Base-by-base conservation (phyloP, 2,888 invertebrate species). In the Noctua fimbriata region DNA sequence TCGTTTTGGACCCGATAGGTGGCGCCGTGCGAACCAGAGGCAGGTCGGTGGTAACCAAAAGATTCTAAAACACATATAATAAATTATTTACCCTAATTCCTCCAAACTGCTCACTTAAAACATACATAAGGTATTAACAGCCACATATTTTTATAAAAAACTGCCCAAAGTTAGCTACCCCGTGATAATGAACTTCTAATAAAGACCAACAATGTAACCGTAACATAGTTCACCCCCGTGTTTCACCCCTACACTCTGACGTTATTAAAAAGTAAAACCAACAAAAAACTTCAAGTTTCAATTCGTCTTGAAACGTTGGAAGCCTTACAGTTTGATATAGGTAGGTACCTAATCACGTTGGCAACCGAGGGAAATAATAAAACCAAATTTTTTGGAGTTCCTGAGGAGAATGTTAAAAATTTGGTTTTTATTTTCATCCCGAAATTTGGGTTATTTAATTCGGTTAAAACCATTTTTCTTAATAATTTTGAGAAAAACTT, bases 221-320 rank as follows among this genome's bases (percentile, higher is more conserved):
- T 69, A 60, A 63, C 52, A 6, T 52, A n/a, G 7, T 73, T 21
- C 28, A 28, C 73, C 36, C 44, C 67, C 10, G n/a, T 10, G 4
- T 44, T 73, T 18, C 55, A 24, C 81, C 55, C 49, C 44, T 7
- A 14, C 1, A 18, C 32, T 18, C 52, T 36, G 41, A 65, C 21
- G 67, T 63, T 24, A 65, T 36, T 49, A 28, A 47, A 28, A 81
- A 65, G 24, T 73, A 36, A 32, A 49, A 72, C 24, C 10, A 80
- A 73, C 49, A 52, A 52, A 52, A 80, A 55, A 18, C 10, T 16
- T 10, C 5, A 55, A 74, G 47, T 47, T 63, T 41, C 14, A 6
- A 24, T 65, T 69, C n/a, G 6, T 24, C 24, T 67, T 18, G 36
- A 55, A 36, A 9, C 36, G 36, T 32, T 24, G 2, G 32, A 79